Conservation (phyloP, 2,113 vertebrate species). For the Grammomys surdaster region DNA sequence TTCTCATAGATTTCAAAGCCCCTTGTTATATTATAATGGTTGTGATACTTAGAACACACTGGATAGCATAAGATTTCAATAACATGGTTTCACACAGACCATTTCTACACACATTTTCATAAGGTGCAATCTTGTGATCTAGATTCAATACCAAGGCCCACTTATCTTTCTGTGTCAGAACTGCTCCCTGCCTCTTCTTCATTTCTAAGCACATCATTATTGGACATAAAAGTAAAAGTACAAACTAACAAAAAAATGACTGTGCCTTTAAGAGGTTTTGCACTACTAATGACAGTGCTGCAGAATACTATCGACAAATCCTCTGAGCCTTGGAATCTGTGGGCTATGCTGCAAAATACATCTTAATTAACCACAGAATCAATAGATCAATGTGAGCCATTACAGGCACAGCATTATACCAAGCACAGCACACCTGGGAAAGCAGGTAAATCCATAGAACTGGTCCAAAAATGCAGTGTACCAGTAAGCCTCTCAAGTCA, state of each 20-base stretch:
- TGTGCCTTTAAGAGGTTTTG: conserved; percentile 56
- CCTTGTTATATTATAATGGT: conserved; percentile 3
- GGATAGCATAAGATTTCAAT: neutral
- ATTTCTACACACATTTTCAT: neutral
- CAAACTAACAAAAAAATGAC: neutral
- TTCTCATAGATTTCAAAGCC: neutral
- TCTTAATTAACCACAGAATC: conserved; percentile 83
- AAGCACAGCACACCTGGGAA: neutral
- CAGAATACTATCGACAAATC: conserved; percentile 69
- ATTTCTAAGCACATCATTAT: neutral
- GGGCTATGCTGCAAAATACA: conserved; percentile 76
- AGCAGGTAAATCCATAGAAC: conserved; percentile 32
- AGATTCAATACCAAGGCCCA: neutral
- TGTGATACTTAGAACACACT: neutral
- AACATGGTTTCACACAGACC: neutral
- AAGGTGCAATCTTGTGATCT: neutral
- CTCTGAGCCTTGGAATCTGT: conserved; percentile 64
- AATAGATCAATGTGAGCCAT: conserved; percentile 76
- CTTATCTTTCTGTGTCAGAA: neutral
- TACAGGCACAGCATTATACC: conserved; percentile 50
- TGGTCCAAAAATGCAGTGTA: neutral
- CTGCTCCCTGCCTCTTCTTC: neutral
- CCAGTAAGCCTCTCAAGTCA: neutral
- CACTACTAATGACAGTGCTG: conserved; percentile 57
- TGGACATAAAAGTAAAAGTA: conserved; percentile 28